Evolutionary conservation across 2,888 invertebrate genomes (phyloP).

Genomic region (Pristionchus arcanus): DNA sequence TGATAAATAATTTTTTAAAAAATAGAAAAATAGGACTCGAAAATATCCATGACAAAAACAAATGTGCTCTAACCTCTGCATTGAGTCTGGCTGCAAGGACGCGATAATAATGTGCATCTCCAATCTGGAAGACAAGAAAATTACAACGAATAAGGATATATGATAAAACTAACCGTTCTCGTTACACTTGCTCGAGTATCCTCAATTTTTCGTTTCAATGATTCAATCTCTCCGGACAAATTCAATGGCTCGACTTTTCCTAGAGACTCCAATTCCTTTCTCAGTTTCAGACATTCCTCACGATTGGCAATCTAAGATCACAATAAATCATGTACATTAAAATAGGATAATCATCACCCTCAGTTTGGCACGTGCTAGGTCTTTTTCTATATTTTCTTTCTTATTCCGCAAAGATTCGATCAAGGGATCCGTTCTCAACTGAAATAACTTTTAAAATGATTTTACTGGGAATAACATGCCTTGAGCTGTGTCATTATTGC

Average conservation of each 20-base stretch:
- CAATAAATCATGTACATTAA: neutral
- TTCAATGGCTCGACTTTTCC: neutral
- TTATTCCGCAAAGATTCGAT: neutral
- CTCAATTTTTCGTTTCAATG: neutral
- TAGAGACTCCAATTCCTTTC: slow-evolving; percentile 5
- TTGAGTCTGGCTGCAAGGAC: neutral
- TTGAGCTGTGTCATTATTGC: neutral
- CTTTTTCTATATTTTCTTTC: neutral
- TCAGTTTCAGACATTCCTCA: neutral
- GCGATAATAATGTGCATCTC: neutral
- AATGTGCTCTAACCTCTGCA: neutral
- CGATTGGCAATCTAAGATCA: neutral
- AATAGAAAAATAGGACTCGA: too few species aligned
- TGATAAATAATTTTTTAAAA: too few species aligned
- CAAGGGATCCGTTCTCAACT: neutral
- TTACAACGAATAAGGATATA: neutral
- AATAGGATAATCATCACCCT: neutral
- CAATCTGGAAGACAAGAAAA: neutral
- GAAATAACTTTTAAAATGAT: neutral
- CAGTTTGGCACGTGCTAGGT: neutral
- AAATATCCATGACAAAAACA: neutral
- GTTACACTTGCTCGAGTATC: neutral
- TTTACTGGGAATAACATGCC: neutral
- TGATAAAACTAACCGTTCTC: neutral
- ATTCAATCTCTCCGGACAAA: neutral